phyloP scores from a whole-genome alignment of 2,888 invertebrate species.

The Macrosiphum euphorbiae region DNA sequence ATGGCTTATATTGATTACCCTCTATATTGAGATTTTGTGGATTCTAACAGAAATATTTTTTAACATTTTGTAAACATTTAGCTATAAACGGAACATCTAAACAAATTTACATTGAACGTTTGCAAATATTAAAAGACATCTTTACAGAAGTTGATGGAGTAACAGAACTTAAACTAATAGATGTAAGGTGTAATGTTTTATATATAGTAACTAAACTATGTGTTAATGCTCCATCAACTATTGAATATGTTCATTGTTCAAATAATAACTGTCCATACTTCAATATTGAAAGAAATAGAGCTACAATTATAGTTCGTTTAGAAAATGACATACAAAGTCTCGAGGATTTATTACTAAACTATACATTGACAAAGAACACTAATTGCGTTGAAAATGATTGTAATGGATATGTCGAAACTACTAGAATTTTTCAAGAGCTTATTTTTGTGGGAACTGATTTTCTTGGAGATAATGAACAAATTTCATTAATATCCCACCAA shows the following conservation, averaged over 20 bases:
- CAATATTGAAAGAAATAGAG: background rate
- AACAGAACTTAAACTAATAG: background rate
- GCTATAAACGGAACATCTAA: background rate
- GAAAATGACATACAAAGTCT: too few species aligned
- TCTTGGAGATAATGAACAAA: too few species aligned
- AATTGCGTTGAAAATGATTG: too few species aligned
- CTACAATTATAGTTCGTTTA: background rate
- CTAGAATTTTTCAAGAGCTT: too few species aligned
- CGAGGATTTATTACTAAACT: too few species aligned
- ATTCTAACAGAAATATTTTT: too few species aligned
- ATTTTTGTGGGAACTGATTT: too few species aligned
- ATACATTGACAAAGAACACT: too few species aligned
- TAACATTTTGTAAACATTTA: background rate
- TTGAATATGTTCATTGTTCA: too few species aligned
- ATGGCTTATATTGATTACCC: background rate
- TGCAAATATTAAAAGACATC: too few species aligned
- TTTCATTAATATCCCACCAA: too few species aligned
- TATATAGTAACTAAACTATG: background rate
- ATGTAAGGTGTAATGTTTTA: background rate
- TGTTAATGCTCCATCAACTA: background rate
- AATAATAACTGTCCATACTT: background rate
- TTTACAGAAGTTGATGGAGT: background rate
- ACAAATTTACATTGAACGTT: background rate
- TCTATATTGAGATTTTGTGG: background rate
- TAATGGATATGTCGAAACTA: too few species aligned